Evolutionary conservation across 2,797 vertebrate genomes (phyloP).

Genomic region (Siniperca undulata): DNA sequence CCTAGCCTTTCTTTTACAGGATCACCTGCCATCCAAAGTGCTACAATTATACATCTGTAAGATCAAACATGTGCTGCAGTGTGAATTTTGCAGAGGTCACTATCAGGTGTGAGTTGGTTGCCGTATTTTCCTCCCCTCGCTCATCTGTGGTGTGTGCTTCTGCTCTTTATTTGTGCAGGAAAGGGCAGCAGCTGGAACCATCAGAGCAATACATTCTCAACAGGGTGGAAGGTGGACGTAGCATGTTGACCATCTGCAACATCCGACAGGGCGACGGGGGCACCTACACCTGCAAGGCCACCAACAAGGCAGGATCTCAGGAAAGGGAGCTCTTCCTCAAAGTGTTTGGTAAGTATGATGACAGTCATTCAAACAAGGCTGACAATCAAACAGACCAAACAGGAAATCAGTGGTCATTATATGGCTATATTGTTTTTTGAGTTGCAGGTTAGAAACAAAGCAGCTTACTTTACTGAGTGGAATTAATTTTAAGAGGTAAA

Average conservation of each 20-base stretch:
- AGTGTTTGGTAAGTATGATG: slow-evolving; percentile 93
- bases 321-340: slow-evolving; percentile 93
- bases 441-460: background rate
- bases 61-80: slow-evolving; percentile 11
- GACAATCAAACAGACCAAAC: background rate
- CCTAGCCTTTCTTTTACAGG: slow-evolving; percentile 43
- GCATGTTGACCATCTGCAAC: slow-evolving; percentile 91
- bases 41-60: slow-evolving; percentile 32
- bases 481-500: background rate
- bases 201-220: slow-evolving; percentile 89
- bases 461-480: background rate
- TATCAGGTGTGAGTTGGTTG: background rate
- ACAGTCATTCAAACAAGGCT: too few relatives aligned
- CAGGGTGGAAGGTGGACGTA: slow-evolving; percentile 87
- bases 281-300: slow-evolving; percentile 91
- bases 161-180: slow-evolving; percentile 81
- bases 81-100: slow-evolving; percentile 13
- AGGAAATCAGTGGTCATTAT: background rate
- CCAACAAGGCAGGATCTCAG: slow-evolving; percentile 95
- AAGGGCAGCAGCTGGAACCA: slow-evolving; percentile 90
- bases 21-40: slow-evolving; percentile 44
- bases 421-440: background rate
- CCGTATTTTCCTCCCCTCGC: background rate
- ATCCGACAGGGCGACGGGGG: slow-evolving; percentile 92
- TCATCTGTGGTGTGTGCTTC: background rate